phyloP scores from a whole-genome alignment of 2,113 vertebrate genomes.

The Macrotus californicus region DNA sequence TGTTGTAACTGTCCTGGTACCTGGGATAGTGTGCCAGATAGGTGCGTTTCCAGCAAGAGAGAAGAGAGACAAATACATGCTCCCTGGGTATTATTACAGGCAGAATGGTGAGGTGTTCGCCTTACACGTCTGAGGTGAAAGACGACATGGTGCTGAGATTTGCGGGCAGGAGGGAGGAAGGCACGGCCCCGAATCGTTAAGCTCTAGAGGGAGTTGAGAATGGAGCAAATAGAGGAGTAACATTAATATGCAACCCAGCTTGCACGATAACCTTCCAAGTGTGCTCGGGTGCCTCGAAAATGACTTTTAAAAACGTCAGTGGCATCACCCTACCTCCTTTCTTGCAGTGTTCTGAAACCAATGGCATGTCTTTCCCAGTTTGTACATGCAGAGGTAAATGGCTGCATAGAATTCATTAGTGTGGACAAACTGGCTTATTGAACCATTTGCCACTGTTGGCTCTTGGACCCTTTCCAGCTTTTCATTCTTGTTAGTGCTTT shows the following conservation, averaged over 20 bases:
- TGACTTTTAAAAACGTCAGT: not conserved
- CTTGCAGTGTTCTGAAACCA: not conserved
- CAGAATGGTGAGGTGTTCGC: not conserved
- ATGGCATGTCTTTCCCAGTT: not conserved
- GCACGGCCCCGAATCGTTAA: not conserved
- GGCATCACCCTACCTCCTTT: not conserved
- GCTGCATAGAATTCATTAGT: not conserved
- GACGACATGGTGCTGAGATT: not conserved
- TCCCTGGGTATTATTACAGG: not conserved
- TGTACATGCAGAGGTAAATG: not conserved
- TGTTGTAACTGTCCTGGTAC: not conserved
- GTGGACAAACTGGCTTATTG: not conserved
- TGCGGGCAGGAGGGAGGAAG: not conserved
- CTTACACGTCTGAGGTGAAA: not conserved
- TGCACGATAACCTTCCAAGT: not conserved
- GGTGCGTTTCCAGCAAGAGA: not conserved
- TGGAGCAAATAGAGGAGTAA: not conserved
- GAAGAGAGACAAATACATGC: not conserved
- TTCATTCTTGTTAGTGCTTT: not conserved
- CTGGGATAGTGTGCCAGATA: not conserved
- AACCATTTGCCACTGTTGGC: not conserved
- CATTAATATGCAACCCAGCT: not conserved
- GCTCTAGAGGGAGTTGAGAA: not conserved
- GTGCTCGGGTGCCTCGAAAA: not conserved
- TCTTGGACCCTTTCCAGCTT: not conserved